A percentile compares a stretch with the other conserved stretches of the same genome.
These are phyloP conservation scores for Cebidichthys violaceus DNA, from an alignment of 2,113 vertebrate genomes.

Conservation along the genomic window DNA sequence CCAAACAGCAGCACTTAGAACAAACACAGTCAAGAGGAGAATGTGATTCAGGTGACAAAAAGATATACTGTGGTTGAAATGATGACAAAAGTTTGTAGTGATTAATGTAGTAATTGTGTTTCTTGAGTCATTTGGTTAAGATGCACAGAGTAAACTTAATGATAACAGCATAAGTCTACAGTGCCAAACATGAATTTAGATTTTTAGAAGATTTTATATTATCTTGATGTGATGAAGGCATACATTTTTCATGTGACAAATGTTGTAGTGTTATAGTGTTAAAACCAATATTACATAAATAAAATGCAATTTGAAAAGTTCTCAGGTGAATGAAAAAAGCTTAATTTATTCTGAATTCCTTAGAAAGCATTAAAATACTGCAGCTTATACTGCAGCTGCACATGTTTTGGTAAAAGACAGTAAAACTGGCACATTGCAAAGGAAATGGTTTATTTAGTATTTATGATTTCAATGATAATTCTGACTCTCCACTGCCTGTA, in stretches of 20 bases:
- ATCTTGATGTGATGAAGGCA: slow-evolving; percentile 49
- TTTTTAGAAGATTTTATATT: slow-evolving; percentile 37
- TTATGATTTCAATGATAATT: background rate
- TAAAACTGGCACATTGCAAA: slow-evolving; percentile 44
- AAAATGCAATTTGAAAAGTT: slow-evolving; percentile 15
- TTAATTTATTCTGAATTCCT: slow-evolving; percentile 12
- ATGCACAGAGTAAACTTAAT: slow-evolving; percentile 38
- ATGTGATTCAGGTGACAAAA: slow-evolving; percentile 1
- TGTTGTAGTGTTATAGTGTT: slow-evolving; percentile 55
- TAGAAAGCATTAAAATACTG: slow-evolving; percentile 62
- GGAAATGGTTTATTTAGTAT: slow-evolving; percentile 11
- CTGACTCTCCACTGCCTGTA: background rate
- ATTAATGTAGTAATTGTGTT: slow-evolving; percentile 16
- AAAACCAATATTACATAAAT: slow-evolving; percentile 45
- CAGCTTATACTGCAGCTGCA: slow-evolving; percentile 45
- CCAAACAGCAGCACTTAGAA: slow-evolving; percentile 57
- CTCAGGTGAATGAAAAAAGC: slow-evolving; percentile 37
- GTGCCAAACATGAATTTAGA: slow-evolving; percentile 36
- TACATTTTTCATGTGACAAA: slow-evolving; percentile 55
- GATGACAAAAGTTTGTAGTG: background rate
- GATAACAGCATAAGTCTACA: slow-evolving; percentile 45
- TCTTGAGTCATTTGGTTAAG: slow-evolving; percentile 48
- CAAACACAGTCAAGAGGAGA: slow-evolving; percentile 49
- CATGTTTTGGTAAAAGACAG: slow-evolving; percentile 44
- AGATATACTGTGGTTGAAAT: background rate